Evolutionary conservation across 2,113 vertebrate genomes (phyloP), one percentile per base, ranked within the genome.

Genomic region (Gambusia holbrooki): DNA sequence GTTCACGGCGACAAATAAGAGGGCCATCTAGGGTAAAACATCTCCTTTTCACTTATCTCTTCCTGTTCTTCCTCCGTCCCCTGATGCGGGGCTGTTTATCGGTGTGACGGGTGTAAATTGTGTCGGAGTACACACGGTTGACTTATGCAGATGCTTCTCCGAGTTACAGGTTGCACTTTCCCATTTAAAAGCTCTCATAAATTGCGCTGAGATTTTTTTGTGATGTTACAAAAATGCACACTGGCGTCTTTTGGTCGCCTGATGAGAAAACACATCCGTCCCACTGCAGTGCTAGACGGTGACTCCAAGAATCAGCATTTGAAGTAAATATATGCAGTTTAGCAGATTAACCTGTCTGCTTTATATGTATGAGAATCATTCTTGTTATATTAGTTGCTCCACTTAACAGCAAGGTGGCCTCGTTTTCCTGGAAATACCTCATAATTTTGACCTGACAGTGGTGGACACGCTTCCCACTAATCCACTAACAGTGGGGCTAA

Each of bases 21-120:
- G 76, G 88, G 73, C 93, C 90, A 91, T 93, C 74, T 94, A 93
- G 89, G 91, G 92, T 92, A 94, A 93, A 92, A 87, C 74, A 28
- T 82, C 73, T 64, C 42, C 37, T 40, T 62, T 40, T 71, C 69
- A 71, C 40, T 45, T 48, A 66, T 33, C 51, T 67, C 65, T 27
- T 74, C 74, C 15, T 33, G 32, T 15, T 45, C 68, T 33, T 54
- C 72, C 28, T 25, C 60, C n/a, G 69, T 80, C 79, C 84, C 76
- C 66, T 70, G 5, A 69, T 77, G 22, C 88, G 60, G 82, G 83
- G 87, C 79, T 92, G 91, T 94, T 94, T 94, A 93, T 89, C 69
- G 70, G 90, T 87, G 62, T 30, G 66, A 78, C 54, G 90, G 91
- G 84, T 87, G 85, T 92, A 93, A 93, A 91, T 80, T 87, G 33